Percentiles rank a stretch among this genome's conserved stretches.
Evolutionary conservation across 2,888 invertebrate genomes (phyloP).

Genomic region (Pyrrhia umbra): DNA sequence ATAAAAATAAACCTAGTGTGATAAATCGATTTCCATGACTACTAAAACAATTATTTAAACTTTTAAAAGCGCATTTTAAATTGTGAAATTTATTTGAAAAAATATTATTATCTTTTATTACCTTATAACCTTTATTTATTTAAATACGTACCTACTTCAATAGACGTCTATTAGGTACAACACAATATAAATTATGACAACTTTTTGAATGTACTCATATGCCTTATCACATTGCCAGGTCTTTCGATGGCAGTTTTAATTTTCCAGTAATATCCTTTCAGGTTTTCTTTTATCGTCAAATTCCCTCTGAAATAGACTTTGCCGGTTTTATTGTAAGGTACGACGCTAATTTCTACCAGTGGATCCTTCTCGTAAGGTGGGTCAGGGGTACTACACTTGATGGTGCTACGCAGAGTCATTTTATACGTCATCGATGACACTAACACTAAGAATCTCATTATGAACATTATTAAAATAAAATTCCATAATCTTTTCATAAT

Average conservation of each 20-base stretch:
- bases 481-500: conserved; percentile 34
- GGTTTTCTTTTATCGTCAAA: conserved; percentile 59
- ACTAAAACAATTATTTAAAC: too few species aligned
- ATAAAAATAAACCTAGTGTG: too few species aligned
- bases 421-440: conserved; percentile 44
- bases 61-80: too few species aligned
- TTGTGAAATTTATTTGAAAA: too few species aligned
- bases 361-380: conserved; percentile 61
- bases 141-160: too few species aligned
- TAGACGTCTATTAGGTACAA: too few species aligned
- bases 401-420: conserved; percentile 49
- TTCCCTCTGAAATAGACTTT: conserved; percentile 61
- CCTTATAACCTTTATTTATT: too few species aligned
- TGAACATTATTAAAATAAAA: conserved; percentile 17
- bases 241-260: conserved; percentile 61
- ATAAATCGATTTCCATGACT: too few species aligned
- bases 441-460: conserved; percentile 10
- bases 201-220: conserved; percentile 57
- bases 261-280: conserved; percentile 58
- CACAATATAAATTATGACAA: too few species aligned
- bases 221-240: conserved; percentile 44
- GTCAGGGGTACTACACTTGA: conserved; percentile 57
- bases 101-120: too few species aligned
- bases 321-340: conserved; percentile 57
- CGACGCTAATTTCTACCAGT: conserved; percentile 29